These are phyloP conservation scores for Chrysocyon brachyurus DNA, from an alignment of 2,797 vertebrate genomes.

Conservation along the genomic window DNA sequence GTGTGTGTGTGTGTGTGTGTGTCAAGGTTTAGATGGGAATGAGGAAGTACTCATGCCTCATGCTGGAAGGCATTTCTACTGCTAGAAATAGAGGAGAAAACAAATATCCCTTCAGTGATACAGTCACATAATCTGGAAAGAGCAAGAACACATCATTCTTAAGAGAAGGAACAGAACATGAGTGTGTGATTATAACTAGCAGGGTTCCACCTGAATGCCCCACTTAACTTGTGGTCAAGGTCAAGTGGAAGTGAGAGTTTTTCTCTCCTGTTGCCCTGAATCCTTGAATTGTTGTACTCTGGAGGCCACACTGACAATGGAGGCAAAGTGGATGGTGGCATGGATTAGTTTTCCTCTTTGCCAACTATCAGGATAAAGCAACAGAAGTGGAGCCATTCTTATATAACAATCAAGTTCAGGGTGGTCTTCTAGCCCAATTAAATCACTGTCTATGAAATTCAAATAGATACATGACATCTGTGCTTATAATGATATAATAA, in stretches of 20 bases:
- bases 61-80: background rate
- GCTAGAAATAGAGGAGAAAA: background rate
- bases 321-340: accelerated
- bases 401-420: background rate
- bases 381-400: background rate
- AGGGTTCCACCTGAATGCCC: accelerated
- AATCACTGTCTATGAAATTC: background rate
- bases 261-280: background rate
- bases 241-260: background rate
- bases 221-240: too few relatives aligned
- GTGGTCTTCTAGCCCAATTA: background rate
- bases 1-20: too few relatives aligned
- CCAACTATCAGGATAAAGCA: background rate
- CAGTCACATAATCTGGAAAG: accelerated
- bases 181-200: accelerated
- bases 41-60: background rate
- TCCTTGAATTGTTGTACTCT: background rate
- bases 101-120: accelerated
- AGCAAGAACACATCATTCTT: background rate
- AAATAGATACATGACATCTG: background rate
- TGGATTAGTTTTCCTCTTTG: background rate
- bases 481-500: background rate
- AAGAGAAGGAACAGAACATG: accelerated
- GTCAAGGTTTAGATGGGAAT: accelerated
- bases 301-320: background rate